Percentiles rank a stretch among this genome's conserved stretches.
These are phyloP conservation scores for Trachelus stipa DNA, from an alignment of 2,888 invertebrate species.

Conservation along the genomic window DNA sequence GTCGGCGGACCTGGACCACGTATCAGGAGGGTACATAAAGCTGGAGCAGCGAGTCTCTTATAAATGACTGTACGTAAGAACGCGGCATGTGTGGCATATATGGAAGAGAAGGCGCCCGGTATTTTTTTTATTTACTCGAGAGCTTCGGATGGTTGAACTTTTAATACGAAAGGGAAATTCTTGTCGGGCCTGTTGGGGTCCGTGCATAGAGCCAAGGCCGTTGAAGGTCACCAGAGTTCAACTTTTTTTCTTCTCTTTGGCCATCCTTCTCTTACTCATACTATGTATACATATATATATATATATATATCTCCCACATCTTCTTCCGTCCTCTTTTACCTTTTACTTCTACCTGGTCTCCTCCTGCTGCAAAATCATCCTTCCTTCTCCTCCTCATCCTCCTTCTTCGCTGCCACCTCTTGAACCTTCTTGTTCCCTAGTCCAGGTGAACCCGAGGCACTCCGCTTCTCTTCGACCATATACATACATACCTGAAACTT, in stretches of 20 bases:
- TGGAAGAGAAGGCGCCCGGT: not conserved
- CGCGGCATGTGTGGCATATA: constrained; percentile 14
- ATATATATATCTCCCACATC: not conserved
- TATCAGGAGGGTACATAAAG: constrained; percentile 19
- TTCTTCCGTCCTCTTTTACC: not conserved
- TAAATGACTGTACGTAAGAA: constrained; percentile 31
- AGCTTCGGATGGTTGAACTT: constrained; percentile 15
- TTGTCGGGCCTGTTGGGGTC: constrained; percentile 25
- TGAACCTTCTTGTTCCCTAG: not conserved
- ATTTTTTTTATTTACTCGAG: not conserved
- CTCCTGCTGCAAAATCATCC: not conserved
- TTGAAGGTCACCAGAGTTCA: constrained; percentile 50
- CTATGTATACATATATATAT: constrained; percentile 12
- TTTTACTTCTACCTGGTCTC: not conserved
- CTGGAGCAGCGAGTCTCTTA: constrained; percentile 15
- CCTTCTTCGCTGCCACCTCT: not conserved
- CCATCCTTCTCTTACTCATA: constrained; percentile 11
- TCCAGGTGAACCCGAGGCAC: not conserved
- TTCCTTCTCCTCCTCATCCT: not conserved
- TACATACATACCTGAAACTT: not conserved
- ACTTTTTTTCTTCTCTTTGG: constrained; percentile 32
- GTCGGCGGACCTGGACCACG: not conserved
- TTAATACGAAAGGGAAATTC: constrained; percentile 41
- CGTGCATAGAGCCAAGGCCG: constrained; percentile 49
- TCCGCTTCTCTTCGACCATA: not conserved